Base-by-base conservation (phyloP, 2,113 vertebrate species). In the Zapornia atra region DNA sequence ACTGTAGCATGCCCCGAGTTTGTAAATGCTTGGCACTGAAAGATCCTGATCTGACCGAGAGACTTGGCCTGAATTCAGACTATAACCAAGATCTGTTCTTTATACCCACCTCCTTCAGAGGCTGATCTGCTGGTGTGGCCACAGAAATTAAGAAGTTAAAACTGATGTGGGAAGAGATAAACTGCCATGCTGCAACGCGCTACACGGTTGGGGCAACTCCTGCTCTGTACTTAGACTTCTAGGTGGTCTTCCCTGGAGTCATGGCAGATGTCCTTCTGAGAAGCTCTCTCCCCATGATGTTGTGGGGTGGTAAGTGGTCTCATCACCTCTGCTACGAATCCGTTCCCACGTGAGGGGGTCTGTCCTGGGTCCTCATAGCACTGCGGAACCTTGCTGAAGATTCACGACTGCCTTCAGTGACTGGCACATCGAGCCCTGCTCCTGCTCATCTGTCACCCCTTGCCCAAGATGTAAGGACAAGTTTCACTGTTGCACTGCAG, bases 321-420 rank as follows among this genome's bases (percentile, higher is more conserved):
- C 16, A 0, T 60, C 14, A 25, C 14, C 20, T 56, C 44, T 79
- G 38, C 38, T 72, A 21, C 0, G 1, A 21, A 54, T 10, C 40
- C 3, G 2, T 20, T n/a, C 10, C 6, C 10, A 18, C 1, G 3
- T 61, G 54, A 21, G 3, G 2, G 5, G 8, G 3, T 66, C 11
- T 80, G 22, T 71, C 15, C 34, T 34, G 31, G 5, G 11, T 18
- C 33, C 54, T 69, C 28, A 9, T 0, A 0, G 26, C 0, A 0
- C 40, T 14, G 9, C 18, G 71, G 66, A 87, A 53, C 6, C 10
- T 36, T 48, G 26, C 4, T 12, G 33, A n/a, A 63, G 28, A 19
- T 72, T n/a, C 50, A 46, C n/a, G 33, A 12, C 14, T 33, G 42
- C 40, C 9, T 29, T 34, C 57, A 71, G 13, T 10, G 25, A 56